Evolutionary conservation across 1,140 invertebrate species (phyloP).

Genomic region (Globodera rostochiensis): DNA sequence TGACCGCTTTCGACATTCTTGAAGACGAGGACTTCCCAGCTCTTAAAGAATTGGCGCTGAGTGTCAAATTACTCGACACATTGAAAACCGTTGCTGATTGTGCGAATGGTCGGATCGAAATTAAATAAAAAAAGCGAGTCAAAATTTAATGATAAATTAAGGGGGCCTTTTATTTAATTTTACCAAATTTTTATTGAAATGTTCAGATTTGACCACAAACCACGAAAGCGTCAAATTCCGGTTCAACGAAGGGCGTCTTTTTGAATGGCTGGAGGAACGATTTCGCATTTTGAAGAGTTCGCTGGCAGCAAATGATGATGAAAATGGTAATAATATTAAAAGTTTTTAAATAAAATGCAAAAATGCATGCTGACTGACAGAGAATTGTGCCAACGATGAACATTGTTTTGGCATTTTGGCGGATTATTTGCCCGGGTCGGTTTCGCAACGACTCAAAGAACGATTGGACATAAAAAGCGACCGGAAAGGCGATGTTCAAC

Average conservation of each 20-base stretch:
- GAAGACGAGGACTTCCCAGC: neutral
- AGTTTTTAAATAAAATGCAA: neutral
- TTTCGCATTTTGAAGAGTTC: constrained; percentile 14
- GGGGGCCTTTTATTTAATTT: no score
- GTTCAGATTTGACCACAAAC: neutral
- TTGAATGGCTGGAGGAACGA: constrained; percentile 4
- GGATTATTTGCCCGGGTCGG: constrained; percentile 18
- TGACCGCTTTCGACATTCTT: neutral
- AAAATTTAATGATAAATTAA: no score
- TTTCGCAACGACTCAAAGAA: constrained; percentile 14
- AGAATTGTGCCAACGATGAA: constrained; percentile 2
- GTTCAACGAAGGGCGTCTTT: constrained; percentile 5
- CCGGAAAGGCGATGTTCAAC: neutral
- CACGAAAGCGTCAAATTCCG: constrained; percentile 12
- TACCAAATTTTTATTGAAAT: no score
- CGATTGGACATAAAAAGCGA: neutral
- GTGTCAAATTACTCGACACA: constrained; percentile 7
- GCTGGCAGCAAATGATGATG: neutral
- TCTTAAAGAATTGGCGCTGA: neutral
- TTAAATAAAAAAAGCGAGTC: neutral
- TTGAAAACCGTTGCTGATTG: constrained; percentile 9
- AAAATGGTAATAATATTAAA: neutral
- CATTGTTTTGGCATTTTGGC: constrained; percentile 27
- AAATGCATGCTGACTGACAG: neutral
- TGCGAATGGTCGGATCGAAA: neutral